Percentiles rank a stretch among this genome's conserved stretches.
phyloP scores from a whole-genome alignment of 1,140 invertebrate species.

The Nebria ingens region DNA sequence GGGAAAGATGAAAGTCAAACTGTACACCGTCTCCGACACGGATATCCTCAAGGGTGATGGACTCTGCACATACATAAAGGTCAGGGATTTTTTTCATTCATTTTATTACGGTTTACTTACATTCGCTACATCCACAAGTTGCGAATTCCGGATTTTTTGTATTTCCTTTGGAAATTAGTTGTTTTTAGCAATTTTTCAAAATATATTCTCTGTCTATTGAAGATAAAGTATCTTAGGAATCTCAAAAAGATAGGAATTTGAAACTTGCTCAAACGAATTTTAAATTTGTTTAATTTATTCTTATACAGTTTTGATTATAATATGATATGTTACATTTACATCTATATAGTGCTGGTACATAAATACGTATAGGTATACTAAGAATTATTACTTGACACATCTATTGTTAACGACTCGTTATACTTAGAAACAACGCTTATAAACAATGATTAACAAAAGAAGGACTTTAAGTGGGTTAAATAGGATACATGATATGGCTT shows the following conservation, averaged over 20 bases:
- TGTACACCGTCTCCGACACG: constrained; percentile 79
- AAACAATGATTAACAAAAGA: neutral
- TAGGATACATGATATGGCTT: constrained; percentile 2
- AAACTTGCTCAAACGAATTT: no score
- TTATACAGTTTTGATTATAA: no score
- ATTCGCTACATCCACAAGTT: no score
- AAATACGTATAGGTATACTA: no score
- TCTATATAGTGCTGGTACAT: no score
- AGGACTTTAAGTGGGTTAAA: neutral
- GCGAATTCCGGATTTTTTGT: no score
- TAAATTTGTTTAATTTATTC: no score
- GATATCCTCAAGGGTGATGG: constrained; percentile 90
- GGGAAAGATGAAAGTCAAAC: constrained; percentile 85
- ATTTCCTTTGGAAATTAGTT: neutral
- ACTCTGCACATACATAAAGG: constrained; percentile 93
- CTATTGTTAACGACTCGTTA: no score
- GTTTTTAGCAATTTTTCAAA: neutral
- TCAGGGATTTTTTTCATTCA: constrained; percentile 29
- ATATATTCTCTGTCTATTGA: neutral
- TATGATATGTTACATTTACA: neutral
- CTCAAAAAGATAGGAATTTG: no score
- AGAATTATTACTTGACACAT: no score
- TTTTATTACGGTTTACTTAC: constrained; percentile 15
- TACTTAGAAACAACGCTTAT: no score
- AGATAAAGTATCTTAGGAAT: neutral